Conservation (phyloP, 2,888 invertebrate species). For the Baccha elongata region DNA sequence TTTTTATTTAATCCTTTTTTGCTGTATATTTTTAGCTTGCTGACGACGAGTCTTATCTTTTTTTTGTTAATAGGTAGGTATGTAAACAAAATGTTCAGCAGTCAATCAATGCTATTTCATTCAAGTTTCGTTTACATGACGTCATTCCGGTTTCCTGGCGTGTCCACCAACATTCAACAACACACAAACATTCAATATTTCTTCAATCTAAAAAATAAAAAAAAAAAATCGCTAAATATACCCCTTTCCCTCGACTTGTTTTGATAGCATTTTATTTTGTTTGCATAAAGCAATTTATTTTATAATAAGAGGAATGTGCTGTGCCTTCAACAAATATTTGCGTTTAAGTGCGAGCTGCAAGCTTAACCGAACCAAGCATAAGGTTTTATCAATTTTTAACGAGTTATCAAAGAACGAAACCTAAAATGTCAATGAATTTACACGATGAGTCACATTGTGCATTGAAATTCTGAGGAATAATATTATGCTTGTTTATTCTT, state of each 20-base stretch:
- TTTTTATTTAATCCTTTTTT: constrained; percentile 41
- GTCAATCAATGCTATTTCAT: constrained; percentile 36
- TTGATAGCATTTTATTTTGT: constrained; percentile 19
- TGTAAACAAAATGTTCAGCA: constrained; percentile 15
- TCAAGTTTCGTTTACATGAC: constrained; percentile 42
- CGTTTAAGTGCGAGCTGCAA: constrained; percentile 32
- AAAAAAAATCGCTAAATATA: constrained; percentile 7
- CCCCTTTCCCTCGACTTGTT: background rate
- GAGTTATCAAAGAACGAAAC: constrained; percentile 16
- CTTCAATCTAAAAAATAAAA: background rate
- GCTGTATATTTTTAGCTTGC: constrained; percentile 32
- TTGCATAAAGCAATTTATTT: constrained; percentile 28
- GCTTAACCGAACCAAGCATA: background rate
- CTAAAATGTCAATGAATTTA: constrained; percentile 43
- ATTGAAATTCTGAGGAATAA: background rate
- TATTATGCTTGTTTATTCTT: background rate
- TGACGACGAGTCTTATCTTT: constrained; percentile 2
- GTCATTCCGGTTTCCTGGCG: constrained; percentile 60
- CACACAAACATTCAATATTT: constrained; percentile 28
- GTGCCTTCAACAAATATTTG: constrained; percentile 55
- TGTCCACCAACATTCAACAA: background rate
- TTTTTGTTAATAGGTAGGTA: background rate
- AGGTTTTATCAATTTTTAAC: constrained; percentile 51
- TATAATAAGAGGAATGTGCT: constrained; percentile 19
- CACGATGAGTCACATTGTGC: constrained; percentile 45